phyloP scores from a whole-genome alignment of 1,140 invertebrate genomes.

The Penaeus chinensis region DNA sequence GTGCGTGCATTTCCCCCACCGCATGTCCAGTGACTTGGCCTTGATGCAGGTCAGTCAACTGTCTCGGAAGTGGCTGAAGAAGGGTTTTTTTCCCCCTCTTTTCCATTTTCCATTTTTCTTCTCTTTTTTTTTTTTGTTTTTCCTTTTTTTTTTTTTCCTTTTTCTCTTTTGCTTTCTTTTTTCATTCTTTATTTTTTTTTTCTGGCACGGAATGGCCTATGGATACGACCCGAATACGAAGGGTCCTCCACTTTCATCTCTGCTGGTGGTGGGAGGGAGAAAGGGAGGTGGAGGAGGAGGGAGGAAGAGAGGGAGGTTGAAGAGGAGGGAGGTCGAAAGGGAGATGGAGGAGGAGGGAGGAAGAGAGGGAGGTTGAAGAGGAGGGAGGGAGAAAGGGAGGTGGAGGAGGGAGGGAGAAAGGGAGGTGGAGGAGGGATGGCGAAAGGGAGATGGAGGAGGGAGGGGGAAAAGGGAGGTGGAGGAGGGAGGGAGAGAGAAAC shows the following conservation, averaged over 20 bases:
- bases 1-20: background rate
- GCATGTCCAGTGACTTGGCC: background rate
- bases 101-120: background rate
- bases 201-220: no score
- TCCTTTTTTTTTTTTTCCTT: background rate
- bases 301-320: background rate
- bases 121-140: background rate
- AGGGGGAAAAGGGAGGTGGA: background rate
- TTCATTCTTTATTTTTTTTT: background rate
- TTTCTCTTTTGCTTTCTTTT: background rate
- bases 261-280: background rate
- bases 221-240: no score
- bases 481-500: background rate
- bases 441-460: background rate
- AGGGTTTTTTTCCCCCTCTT: no score
- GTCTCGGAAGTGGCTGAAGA: no score
- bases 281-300: no score
- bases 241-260: no score
- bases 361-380: background rate
- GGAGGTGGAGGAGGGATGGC: background rate
- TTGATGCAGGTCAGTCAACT: no score
- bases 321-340: background rate
- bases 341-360: background rate
- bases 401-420: background rate
- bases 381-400: background rate